phyloP scores from a whole-genome alignment of 2,888 invertebrate species.

The Drosophila cognata region DNA sequence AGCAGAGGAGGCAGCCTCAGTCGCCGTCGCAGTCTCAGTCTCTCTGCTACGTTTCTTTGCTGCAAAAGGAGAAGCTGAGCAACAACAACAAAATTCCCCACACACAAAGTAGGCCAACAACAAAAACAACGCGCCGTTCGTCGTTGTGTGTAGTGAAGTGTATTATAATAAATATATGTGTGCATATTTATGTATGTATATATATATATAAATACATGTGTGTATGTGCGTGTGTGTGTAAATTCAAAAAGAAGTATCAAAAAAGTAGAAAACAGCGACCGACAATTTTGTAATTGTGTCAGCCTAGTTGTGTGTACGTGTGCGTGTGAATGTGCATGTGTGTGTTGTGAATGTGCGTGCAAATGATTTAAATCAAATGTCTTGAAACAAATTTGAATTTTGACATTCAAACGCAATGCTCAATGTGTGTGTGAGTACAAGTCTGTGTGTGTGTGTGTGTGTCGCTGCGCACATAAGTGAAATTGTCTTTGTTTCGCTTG shows the following conservation, averaged over 20 bases:
- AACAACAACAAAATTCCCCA: conserved; percentile 66
- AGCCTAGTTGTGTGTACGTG: conserved; percentile 43
- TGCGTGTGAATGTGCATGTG: conserved; percentile 6
- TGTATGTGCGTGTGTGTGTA: conserved; percentile 20
- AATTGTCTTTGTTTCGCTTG: conserved; percentile 74
- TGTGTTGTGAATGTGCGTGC: conserved; percentile 28
- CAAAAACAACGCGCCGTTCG: conserved; percentile 61
- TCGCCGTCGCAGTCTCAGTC: conserved; percentile 18
- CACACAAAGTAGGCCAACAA: conserved; percentile 81
- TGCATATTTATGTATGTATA: conserved; percentile 9
- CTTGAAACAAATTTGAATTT: conserved; percentile 46
- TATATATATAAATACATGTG: conserved; percentile 16
- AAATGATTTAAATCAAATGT: conserved; percentile 68
- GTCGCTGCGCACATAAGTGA: conserved; percentile 56
- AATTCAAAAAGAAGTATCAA: conserved; percentile 58
- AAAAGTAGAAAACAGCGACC: conserved; percentile 62
- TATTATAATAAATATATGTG: conserved; percentile 55
- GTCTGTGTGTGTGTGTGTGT: conserved; percentile 18
- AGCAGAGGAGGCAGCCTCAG: conserved; percentile 45
- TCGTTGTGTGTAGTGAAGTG: conserved; percentile 58
- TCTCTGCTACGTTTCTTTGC: conserved; percentile 53
- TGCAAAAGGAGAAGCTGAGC: conserved; percentile 65
- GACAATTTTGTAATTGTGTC: conserved; percentile 74
- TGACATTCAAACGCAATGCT: conserved; percentile 62
- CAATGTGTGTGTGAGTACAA: conserved; percentile 21